Evolutionary conservation across 35 echinoderm and acorn worm species (phyloP).

Genomic region (Chiridota heheva): DNA sequence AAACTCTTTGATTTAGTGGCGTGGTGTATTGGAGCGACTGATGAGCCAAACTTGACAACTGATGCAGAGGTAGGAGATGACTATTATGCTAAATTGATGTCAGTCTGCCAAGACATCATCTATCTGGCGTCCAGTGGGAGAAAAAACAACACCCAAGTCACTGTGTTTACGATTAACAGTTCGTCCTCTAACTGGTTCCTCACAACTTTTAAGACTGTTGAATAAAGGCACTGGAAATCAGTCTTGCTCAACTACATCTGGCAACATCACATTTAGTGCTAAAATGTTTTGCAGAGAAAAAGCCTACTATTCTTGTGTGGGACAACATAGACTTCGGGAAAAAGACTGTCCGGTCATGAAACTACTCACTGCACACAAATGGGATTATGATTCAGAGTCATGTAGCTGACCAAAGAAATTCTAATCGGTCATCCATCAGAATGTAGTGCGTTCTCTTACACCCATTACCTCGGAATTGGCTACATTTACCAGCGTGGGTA

Average conservation of each 20-base stretch:
- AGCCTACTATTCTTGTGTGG: conserved; percentile 41
- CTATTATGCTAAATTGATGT: no score
- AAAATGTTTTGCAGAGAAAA: not conserved
- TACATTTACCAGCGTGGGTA: no score
- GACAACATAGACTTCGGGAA: conserved; percentile 61
- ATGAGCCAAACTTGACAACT: conserved; percentile 33
- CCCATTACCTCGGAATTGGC: no score
- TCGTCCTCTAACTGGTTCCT: conserved; percentile 42
- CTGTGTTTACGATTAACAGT: conserved; percentile 34
- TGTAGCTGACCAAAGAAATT: no score
- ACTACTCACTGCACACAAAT: conserved; percentile 65
- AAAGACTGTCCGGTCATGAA: conserved; percentile 52
- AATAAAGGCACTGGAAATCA: conserved; percentile 43
- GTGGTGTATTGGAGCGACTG: conserved; percentile 19
- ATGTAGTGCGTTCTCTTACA: no score
- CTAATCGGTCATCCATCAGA: no score
- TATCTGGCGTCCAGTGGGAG: conserved; percentile 38
- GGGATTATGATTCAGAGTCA: conserved; percentile 59
- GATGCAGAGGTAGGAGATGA: conserved; percentile 16
- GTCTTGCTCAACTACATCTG: conserved; percentile 30
- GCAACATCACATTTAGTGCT: not conserved
- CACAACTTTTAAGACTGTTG: conserved; percentile 19
- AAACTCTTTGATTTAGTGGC: conserved; percentile 45
- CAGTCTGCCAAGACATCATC: conserved; percentile 36
- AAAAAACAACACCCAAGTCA: conserved; percentile 18